Evolutionary conservation across 1,140 invertebrate genomes (phyloP).

Genomic region (Listronotus oregonensis): DNA sequence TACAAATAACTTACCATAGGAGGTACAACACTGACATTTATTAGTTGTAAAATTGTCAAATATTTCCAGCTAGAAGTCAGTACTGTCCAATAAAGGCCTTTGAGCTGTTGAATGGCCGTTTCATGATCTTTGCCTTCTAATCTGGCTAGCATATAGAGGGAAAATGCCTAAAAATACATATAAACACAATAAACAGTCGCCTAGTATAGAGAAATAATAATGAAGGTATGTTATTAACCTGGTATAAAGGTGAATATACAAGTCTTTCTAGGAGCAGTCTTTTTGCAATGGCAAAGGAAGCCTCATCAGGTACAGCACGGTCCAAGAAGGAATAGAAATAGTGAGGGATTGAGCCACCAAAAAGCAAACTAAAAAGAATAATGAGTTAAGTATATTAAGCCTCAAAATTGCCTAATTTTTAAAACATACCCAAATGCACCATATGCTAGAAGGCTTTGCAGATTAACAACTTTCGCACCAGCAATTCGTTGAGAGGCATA

Average conservation of each 20-base stretch:
- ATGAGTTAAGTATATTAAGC: slow-evolving; percentile 17
- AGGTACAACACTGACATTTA: slow-evolving; percentile 73
- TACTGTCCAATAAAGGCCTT: slow-evolving; percentile 65
- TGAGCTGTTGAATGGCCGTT: slow-evolving; percentile 63
- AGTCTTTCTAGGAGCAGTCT: slow-evolving; percentile 69
- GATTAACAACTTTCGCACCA: slow-evolving; percentile 63
- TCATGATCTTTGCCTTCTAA: slow-evolving; percentile 73
- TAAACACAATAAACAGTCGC: too few species aligned
- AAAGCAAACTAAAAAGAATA: slow-evolving; percentile 63
- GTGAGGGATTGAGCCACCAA: slow-evolving; percentile 74
- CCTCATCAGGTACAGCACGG: slow-evolving; percentile 60
- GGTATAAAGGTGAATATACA: slow-evolving; percentile 70
- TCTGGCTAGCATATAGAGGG: slow-evolving; percentile 69
- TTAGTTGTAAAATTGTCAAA: slow-evolving; percentile 69
- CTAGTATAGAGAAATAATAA: too few species aligned
- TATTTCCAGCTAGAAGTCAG: slow-evolving; percentile 73
- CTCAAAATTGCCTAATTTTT: too few species aligned
- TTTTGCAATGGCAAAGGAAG: slow-evolving; percentile 60
- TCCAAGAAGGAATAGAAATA: slow-evolving; percentile 71
- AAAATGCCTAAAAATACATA: slow-evolving; percentile 53
- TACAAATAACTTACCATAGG: slow-evolving; percentile 65
- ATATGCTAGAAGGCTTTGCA: slow-evolving; percentile 70
- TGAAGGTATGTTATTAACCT: slow-evolving; percentile 52
- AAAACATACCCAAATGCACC: slow-evolving; percentile 69
- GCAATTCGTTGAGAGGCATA: slow-evolving; percentile 67